phyloP scores from a whole-genome alignment of 1,140 invertebrate species.

The Habropoda laboriosa region DNA sequence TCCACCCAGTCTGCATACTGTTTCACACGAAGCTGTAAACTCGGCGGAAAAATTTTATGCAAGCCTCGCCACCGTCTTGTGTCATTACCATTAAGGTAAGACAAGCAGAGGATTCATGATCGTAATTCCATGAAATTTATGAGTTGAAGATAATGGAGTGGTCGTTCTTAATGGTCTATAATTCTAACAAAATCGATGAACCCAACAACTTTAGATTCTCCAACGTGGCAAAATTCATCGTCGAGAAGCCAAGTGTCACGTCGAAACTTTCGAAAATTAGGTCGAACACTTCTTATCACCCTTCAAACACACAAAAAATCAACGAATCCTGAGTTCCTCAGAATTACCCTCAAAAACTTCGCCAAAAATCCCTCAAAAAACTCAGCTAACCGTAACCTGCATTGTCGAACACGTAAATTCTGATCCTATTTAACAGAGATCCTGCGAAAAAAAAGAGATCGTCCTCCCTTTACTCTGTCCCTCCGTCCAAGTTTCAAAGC shows the following conservation, averaged over 20 bases:
- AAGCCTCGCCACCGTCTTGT: not conserved
- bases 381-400: not conserved
- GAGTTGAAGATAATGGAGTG: constrained; percentile 17
- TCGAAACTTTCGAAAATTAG: not conserved
- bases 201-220: not conserved
- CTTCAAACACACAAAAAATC: not conserved
- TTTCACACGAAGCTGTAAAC: not conserved
- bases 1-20: too few relatives aligned
- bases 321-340: not conserved
- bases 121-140: constrained; percentile 16
- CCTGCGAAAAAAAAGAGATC: not conserved
- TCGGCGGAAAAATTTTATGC: not conserved
- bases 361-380: too few relatives aligned
- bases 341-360: too few relatives aligned
- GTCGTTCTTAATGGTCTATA: constrained; percentile 29
- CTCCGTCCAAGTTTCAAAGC: not conserved
- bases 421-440: not conserved
- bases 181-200: constrained; percentile 31
- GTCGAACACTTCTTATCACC: not conserved
- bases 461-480: too few relatives aligned
- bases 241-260: not conserved
- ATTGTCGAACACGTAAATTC: not conserved
- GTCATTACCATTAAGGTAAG: not conserved
- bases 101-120: constrained; percentile 15
- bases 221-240: not conserved